A percentile compares a stretch with the other conserved stretches of the same genome.
phyloP scores from a whole-genome alignment of 1,140 invertebrate species.

The Melanaphis sacchari region DNA sequence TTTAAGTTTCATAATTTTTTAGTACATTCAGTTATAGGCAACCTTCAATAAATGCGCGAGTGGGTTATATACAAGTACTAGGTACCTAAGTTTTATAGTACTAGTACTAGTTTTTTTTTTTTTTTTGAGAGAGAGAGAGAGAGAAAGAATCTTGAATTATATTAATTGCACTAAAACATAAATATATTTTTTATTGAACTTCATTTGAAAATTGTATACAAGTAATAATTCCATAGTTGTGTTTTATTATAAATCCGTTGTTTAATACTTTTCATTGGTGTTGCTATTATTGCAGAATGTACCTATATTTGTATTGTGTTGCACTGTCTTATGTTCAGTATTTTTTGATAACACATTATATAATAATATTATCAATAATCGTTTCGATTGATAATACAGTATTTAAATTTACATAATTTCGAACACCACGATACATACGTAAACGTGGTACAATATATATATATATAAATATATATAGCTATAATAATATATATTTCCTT shows the following conservation, averaged over 20 bases:
- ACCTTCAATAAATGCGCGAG: neutral
- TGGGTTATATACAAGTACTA: neutral
- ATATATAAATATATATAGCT: neutral
- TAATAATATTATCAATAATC: conserved; percentile 14
- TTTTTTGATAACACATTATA: neutral
- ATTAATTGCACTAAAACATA: neutral
- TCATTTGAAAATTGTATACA: neutral
- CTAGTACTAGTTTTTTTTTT: neutral
- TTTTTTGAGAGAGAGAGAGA: neutral
- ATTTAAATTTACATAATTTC: neutral
- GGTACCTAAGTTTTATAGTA: neutral
- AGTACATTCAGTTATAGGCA: neutral
- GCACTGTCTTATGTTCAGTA: neutral
- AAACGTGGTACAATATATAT: neutral
- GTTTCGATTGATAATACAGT: neutral
- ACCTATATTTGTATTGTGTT: neutral
- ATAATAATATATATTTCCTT: neutral
- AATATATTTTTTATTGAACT: neutral
- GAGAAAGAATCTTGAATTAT: neutral
- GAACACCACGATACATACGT: neutral
- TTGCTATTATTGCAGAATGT: neutral
- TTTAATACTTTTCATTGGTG: neutral
- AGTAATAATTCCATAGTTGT: neutral
- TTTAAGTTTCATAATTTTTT: neutral
- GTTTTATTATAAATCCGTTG: neutral